These are phyloP conservation scores for Apotomis turbidana DNA, from an alignment of 2,888 invertebrate species.

Conservation along the genomic window DNA sequence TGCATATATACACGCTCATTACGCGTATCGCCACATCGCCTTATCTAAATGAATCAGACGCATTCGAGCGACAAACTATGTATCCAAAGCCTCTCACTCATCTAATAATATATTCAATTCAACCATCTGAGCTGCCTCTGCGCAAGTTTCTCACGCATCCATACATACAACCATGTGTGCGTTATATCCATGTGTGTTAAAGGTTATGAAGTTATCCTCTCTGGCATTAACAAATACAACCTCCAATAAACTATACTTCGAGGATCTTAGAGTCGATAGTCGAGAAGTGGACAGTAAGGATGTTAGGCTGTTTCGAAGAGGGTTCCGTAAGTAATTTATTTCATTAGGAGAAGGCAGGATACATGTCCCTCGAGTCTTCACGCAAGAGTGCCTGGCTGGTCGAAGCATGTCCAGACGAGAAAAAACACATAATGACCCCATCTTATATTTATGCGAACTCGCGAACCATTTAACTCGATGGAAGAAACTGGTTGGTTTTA, in stretches of 20 bases:
- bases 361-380: slow-evolving; percentile 81
- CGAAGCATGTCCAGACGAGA: slow-evolving; percentile 74
- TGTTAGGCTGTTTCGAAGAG: slow-evolving; percentile 49
- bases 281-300: not conserved
- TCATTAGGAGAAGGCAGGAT: slow-evolving; percentile 82
- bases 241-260: slow-evolving; percentile 44
- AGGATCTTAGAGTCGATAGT: slow-evolving; percentile 43
- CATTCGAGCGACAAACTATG: slow-evolving; percentile 59
- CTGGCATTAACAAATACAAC: slow-evolving; percentile 36
- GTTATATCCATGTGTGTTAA: slow-evolving; percentile 57
- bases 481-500: slow-evolving; percentile 74
- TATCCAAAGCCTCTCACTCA: slow-evolving; percentile 47
- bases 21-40: slow-evolving; percentile 42
- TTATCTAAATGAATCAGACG: slow-evolving; percentile 61
- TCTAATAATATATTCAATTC: slow-evolving; percentile 59
- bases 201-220: slow-evolving; percentile 74
- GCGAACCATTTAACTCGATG: slow-evolving; percentile 69
- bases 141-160: slow-evolving; percentile 65
- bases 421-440: slow-evolving; percentile 71
- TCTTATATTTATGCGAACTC: slow-evolving; percentile 70
- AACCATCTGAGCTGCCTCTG: slow-evolving; percentile 47
- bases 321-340: slow-evolving; percentile 69
- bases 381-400: slow-evolving; percentile 69
- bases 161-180: slow-evolving; percentile 51
- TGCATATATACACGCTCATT: slow-evolving; percentile 27